phyloP scores from a whole-genome alignment of 2,888 invertebrate species.

The Pandemis heparana region DNA sequence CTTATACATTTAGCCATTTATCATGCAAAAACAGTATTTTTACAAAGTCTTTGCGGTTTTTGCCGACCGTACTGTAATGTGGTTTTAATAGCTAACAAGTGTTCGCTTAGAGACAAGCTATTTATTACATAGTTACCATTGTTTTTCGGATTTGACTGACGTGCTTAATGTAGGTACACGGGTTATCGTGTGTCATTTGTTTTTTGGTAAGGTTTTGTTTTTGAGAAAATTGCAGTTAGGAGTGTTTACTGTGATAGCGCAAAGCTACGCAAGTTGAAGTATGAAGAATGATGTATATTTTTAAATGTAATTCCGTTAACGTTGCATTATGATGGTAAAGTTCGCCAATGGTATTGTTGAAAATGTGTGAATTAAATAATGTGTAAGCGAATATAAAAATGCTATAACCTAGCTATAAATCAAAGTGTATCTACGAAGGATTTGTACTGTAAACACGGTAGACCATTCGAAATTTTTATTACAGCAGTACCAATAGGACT shows the following conservation, averaged over 20 bases:
- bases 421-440: too few relatives aligned
- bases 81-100: slow-evolving; percentile 56
- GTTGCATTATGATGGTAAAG: too few relatives aligned
- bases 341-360: too few relatives aligned
- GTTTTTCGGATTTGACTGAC: slow-evolving; percentile 73
- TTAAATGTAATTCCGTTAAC: not conserved
- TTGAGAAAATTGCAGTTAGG: slow-evolving; percentile 29
- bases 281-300: not conserved
- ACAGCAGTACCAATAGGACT: too few relatives aligned
- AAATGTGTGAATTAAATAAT: too few relatives aligned
- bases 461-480: too few relatives aligned
- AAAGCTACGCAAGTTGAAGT: not conserved
- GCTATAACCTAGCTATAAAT: too few relatives aligned
- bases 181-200: slow-evolving; percentile 67
- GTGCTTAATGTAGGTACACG: slow-evolving; percentile 65
- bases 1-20: slow-evolving; percentile 25
- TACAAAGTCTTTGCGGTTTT: slow-evolving; percentile 29
- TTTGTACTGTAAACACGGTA: too few relatives aligned
- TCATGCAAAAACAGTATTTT: slow-evolving; percentile 28
- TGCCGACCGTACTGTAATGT: slow-evolving; percentile 47
- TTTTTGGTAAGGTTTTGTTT: slow-evolving; percentile 43
- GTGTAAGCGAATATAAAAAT: too few relatives aligned
- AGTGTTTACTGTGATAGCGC: slow-evolving; percentile 25
- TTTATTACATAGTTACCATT: slow-evolving; percentile 76
- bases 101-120: slow-evolving; percentile 61